A percentile compares a stretch with the other conserved stretches of the same genome.
These are phyloP conservation scores for Syngnathus rostellatus DNA, from an alignment of 2,797 vertebrate genomes.

Conservation along the genomic window DNA sequence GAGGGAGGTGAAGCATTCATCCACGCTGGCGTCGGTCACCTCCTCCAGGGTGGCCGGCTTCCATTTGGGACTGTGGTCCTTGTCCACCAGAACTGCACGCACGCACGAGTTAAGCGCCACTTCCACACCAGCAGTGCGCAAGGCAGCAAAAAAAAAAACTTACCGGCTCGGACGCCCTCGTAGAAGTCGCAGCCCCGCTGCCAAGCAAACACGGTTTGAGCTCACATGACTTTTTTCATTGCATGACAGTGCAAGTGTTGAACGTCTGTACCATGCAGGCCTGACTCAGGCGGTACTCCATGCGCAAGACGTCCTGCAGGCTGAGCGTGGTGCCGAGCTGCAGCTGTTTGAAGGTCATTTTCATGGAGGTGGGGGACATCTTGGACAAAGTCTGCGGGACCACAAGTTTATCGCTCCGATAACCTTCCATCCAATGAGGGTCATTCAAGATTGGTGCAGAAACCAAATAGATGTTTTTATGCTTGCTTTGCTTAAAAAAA, in stretches of 20 bases:
- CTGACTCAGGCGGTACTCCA: slow-evolving; percentile 91
- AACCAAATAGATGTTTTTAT: too few relatives aligned
- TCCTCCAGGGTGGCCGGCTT: slow-evolving; percentile 74
- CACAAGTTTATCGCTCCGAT: not conserved
- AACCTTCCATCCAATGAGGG: too few relatives aligned
- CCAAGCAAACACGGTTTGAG: slow-evolving; percentile 8
- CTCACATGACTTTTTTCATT: too few relatives aligned
- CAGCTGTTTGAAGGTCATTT: slow-evolving; percentile 83
- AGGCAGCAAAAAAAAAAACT: slow-evolving; percentile 36
- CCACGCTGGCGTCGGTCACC: slow-evolving; percentile 71
- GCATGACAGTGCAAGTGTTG: not conserved
- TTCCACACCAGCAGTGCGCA: too few relatives aligned
- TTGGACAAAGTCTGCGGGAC: slow-evolving; percentile 72
- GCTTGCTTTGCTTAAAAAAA: not conserved
- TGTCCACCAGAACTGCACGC: slow-evolving; percentile 60
- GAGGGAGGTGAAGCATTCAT: slow-evolving; percentile 73
- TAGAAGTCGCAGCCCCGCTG: slow-evolving; percentile 62
- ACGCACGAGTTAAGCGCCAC: not conserved
- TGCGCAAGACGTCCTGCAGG: slow-evolving; percentile 80
- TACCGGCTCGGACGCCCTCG: slow-evolving; percentile 59
- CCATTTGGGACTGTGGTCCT: slow-evolving; percentile 75
- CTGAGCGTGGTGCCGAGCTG: slow-evolving; percentile 75
- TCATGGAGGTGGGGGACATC: slow-evolving; percentile 94
- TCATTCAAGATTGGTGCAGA: too few relatives aligned
- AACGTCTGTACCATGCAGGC: slow-evolving; percentile 79